phyloP scores from a whole-genome alignment of 2,888 invertebrate genomes.

The Tenodera sinensis region DNA sequence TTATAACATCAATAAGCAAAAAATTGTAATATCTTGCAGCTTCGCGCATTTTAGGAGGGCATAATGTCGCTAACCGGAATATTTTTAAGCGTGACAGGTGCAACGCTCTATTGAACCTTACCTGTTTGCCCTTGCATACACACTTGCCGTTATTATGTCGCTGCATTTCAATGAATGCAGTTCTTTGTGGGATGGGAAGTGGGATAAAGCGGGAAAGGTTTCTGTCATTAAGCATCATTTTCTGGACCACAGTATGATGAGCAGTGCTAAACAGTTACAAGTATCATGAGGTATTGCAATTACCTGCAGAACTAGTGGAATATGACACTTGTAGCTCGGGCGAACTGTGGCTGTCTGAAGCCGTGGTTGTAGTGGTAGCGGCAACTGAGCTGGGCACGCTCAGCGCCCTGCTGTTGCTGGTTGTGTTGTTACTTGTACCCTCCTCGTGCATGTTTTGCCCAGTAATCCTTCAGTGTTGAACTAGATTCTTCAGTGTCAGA shows the following conservation, averaged over 20 bases:
- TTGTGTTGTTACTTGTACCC: conserved; percentile 47
- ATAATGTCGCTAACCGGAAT: neutral
- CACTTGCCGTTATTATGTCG: neutral
- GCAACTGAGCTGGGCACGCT: conserved; percentile 62
- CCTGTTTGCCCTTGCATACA: neutral
- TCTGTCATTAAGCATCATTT: neutral
- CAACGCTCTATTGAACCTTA: neutral
- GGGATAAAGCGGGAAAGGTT: neutral
- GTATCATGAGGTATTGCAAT: conserved; percentile 36
- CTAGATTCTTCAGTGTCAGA: conserved; percentile 46
- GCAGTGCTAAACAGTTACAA: neutral
- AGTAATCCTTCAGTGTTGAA: conserved; percentile 45
- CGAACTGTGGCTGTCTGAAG: conserved; percentile 51
- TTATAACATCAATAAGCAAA: neutral
- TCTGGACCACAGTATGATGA: neutral
- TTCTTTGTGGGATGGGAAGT: neutral
- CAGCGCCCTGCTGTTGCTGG: conserved; percentile 50
- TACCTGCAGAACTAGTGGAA: conserved; percentile 58
- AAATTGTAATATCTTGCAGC: neutral
- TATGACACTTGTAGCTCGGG: conserved; percentile 62
- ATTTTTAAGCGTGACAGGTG: neutral
- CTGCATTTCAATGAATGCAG: neutral
- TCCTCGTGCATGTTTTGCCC: conserved; percentile 61
- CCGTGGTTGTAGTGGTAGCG: conserved; percentile 56
- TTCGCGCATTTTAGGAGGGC: neutral